Percentiles rank a stretch among this genome's conserved stretches.
These are phyloP conservation scores for Grammomys surdaster DNA, from an alignment of 2,113 vertebrate genomes.

Conservation along the genomic window DNA sequence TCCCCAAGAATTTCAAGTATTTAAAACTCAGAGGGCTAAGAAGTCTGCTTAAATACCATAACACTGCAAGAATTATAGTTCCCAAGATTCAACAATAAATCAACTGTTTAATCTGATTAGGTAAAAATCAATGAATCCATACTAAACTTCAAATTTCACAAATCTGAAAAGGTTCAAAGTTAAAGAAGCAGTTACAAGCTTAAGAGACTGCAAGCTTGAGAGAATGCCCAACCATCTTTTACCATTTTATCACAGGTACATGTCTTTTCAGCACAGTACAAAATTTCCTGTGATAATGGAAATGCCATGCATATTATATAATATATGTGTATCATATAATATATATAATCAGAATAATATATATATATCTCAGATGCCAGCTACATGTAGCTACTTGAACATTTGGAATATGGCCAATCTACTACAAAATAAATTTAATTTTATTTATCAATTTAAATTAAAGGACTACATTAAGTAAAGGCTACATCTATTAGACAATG, in stretches of 20 bases:
- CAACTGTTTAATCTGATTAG: slow-evolving; percentile 45
- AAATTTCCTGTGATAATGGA: neutral
- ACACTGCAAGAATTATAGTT: slow-evolving; percentile 49
- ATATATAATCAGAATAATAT: too few relatives aligned
- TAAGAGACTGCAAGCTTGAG: neutral
- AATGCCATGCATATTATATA: neutral
- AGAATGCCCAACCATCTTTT: neutral
- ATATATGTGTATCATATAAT: too few relatives aligned
- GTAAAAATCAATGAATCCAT: slow-evolving; percentile 47
- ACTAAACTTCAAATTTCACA: slow-evolving; percentile 52
- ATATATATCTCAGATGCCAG: neutral
- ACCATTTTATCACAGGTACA: slow-evolving; percentile 11
- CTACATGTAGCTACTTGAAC: neutral
- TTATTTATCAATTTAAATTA: slow-evolving; percentile 54
- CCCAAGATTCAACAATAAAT: slow-evolving; percentile 63
- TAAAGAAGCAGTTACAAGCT: slow-evolving; percentile 38
- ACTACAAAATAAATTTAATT: slow-evolving; percentile 25
- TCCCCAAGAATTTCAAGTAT: slow-evolving; percentile 69
- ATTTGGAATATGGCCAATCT: slow-evolving; percentile 34
- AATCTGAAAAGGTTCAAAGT: slow-evolving; percentile 60
- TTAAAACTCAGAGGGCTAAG: slow-evolving; percentile 52
- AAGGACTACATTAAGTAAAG: slow-evolving; percentile 8
- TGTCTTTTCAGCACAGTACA: neutral
- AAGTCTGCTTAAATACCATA: slow-evolving; percentile 69
- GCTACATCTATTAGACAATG: neutral